Evolutionary conservation across 2,797 vertebrate genomes (phyloP).

Genomic region (Danio jaintianensis): DNA sequence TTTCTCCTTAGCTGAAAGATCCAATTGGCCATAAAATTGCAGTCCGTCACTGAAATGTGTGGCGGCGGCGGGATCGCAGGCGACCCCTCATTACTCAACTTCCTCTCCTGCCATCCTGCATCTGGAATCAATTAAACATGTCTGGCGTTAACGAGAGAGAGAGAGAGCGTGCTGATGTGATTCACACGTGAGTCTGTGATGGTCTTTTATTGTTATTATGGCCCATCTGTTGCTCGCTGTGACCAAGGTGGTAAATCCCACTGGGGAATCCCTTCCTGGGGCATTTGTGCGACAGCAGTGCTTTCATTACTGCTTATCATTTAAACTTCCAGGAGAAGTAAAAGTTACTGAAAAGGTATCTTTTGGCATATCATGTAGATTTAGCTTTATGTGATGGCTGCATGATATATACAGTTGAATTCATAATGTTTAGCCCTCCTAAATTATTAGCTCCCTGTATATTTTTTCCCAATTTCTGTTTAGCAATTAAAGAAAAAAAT

Average conservation of each 20-base stretch:
- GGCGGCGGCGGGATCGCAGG: slow-evolving; percentile 71
- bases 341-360: slow-evolving; percentile 21
- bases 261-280: slow-evolving; percentile 30
- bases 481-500: no score
- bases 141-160: slow-evolving; percentile 75
- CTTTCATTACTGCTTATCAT: slow-evolving; percentile 19
- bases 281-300: slow-evolving; percentile 47
- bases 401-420: not conserved
- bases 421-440: no score
- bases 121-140: slow-evolving; percentile 92
- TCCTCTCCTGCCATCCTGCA: slow-evolving; percentile 82
- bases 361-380: slow-evolving; percentile 22
- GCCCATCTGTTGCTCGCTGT: slow-evolving; percentile 79
- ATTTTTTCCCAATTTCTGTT: no score
- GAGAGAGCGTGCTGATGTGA: slow-evolving; percentile 78
- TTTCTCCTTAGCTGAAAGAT: slow-evolving; percentile 83
- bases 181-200: slow-evolving; percentile 84
- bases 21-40: slow-evolving; percentile 90
- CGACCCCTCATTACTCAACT: slow-evolving; percentile 85
- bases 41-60: slow-evolving; percentile 78
- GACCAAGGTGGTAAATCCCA: slow-evolving; percentile 82
- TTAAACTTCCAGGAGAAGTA: slow-evolving; percentile 10
- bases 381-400: slow-evolving; percentile 1
- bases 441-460: no score
- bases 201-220: slow-evolving; percentile 76